Base-by-base conservation (phyloP, 2,888 invertebrate species). In the Andricus quercusramuli region DNA sequence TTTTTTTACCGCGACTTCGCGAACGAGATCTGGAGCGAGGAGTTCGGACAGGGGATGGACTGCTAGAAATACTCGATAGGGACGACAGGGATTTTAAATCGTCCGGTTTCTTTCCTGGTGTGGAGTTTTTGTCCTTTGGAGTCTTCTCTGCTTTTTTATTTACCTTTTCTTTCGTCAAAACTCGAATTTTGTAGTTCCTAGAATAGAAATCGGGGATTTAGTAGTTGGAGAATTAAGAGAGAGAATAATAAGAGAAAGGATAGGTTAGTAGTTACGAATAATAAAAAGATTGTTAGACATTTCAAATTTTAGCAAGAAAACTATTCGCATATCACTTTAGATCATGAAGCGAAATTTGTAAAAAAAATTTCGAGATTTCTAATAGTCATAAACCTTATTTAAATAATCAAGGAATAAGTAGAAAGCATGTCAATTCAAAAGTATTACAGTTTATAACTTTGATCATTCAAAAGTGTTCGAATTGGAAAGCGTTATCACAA, bases 31-130 rank as follows among this genome's bases (percentile, higher is more conserved):
- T 88, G 6, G 92, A 91, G 22, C 91, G 91, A 8, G 92, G 89
- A 3, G 91, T 89, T 59, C 91, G 90, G 6, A 91, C 89, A 20
- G 92, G 91, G 0, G 93, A 91, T 4, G 93, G 91, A 78, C 93
- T 93, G 82, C 93, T 94, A 0, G 94, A 94, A 81, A 94, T 93
- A 80, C 93, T 94, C 3, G 94, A 94, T n/a, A 94, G 90, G 25
- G 94, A 94, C 9, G 94, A 94, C 41, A 94, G 86, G 0, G 94
- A 94, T 78, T 93, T 92, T 15, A 93, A 90, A 37, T 93, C 92
- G 78, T 92, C 92, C 1, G 81, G 67, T n/a, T 83, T 85, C 25
- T 84, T 83, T 0, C 11, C 15, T 0, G 80, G 77, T 4, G 67
- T 37, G 3, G 78, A 37, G 84, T 85, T 78, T 89, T 87, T 83